phyloP scores from a whole-genome alignment of 2,797 vertebrate genomes.

The Ispidina lecontei region DNA sequence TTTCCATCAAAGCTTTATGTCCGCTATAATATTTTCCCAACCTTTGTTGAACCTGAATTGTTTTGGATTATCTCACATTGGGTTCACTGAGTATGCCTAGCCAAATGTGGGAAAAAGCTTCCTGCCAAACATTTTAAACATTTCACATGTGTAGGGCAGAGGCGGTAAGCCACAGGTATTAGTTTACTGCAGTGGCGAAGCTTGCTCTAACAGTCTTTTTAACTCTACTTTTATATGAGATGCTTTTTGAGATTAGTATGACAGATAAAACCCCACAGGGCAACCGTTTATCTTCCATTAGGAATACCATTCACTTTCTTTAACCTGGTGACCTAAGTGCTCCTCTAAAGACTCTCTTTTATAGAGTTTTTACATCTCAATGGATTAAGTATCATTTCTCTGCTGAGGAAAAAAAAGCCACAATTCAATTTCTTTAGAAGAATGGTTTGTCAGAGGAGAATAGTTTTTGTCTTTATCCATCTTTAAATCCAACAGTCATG shows the following conservation, averaged over 20 bases:
- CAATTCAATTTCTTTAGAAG: constrained; percentile 72
- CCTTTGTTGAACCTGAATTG: constrained; percentile 85
- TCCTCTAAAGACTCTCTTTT: constrained; percentile 70
- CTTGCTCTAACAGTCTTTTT: constrained; percentile 64
- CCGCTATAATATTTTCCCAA: constrained; percentile 81
- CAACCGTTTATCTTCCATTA: constrained; percentile 79
- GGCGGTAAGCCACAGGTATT: constrained; percentile 73
- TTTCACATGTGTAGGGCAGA: constrained; percentile 74
- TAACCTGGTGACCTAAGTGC: constrained; percentile 65
- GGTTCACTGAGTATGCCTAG: constrained; percentile 89
- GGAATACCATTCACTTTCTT: constrained; percentile 74
- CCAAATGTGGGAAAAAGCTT: constrained; percentile 87
- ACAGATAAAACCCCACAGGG: constrained; percentile 69
- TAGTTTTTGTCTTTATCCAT: constrained; percentile 63
- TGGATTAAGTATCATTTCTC: constrained; percentile 77
- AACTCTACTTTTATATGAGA: constrained; percentile 68
- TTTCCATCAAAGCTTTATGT: constrained; percentile 81
- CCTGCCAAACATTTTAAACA: constrained; percentile 80
- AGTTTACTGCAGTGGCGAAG: constrained; percentile 43
- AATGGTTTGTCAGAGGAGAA: constrained; percentile 66
- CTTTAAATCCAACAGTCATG: constrained; percentile 68
- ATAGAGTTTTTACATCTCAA: constrained; percentile 76
- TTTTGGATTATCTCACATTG: constrained; percentile 93
- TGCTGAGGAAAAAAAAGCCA: background rate
- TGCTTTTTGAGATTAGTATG: constrained; percentile 76